Percentiles rank a stretch among this genome's conserved stretches.
phyloP scores from a whole-genome alignment of 2,113 vertebrate genomes.

The Donacobius atricapilla region DNA sequence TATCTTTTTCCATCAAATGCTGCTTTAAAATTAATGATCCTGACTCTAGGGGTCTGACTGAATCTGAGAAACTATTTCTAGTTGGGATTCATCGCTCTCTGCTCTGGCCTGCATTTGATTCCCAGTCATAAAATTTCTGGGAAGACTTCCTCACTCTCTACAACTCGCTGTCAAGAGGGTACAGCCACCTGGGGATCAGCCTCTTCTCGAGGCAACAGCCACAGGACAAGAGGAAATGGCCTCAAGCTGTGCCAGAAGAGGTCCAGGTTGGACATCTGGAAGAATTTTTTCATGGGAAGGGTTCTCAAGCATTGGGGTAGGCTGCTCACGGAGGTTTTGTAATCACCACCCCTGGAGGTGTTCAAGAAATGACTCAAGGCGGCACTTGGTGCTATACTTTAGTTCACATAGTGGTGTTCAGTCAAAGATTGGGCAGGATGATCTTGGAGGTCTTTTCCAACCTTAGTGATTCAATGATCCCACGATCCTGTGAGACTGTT shows the following conservation, averaged over 20 bases:
- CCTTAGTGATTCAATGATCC: too few relatives aligned
- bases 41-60: background rate
- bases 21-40: background rate
- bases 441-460: background rate
- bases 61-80: background rate
- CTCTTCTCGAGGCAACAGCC: background rate
- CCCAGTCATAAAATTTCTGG: background rate
- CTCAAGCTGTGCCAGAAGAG: background rate
- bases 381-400: background rate
- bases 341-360: background rate
- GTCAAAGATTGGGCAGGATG: background rate
- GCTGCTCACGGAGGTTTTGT: background rate
- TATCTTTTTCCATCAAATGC: background rate
- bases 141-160: background rate
- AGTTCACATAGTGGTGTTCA: background rate
- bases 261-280: background rate
- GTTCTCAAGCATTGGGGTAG: background rate
- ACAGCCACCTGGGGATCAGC: fast-evolving
- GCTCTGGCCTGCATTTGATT: background rate
- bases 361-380: fast-evolving
- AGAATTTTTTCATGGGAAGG: background rate
- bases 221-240: background rate
- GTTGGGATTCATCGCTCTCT: background rate
- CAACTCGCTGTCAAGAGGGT: background rate
- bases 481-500: too few relatives aligned